phyloP scores from a whole-genome alignment of 2,888 invertebrate species.

The Cotesia congregata region DNA sequence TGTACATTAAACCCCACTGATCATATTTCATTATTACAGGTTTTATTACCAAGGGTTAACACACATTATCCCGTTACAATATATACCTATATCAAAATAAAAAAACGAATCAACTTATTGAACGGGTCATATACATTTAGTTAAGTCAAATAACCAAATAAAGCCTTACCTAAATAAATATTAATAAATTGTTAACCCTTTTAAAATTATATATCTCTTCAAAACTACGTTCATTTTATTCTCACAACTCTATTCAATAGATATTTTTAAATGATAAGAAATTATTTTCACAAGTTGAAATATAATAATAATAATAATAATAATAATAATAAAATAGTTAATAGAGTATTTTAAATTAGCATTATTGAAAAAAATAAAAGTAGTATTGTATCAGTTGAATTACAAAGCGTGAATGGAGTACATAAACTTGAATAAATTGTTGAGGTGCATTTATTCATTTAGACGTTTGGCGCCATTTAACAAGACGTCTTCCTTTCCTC shows the following conservation, averaged over 20 bases:
- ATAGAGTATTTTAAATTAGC: neutral
- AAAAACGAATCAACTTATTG: neutral
- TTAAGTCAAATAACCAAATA: neutral
- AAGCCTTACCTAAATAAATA: slow-evolving; percentile 3
- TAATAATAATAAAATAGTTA: neutral
- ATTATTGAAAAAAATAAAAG: neutral
- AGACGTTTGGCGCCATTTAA: slow-evolving; percentile 41
- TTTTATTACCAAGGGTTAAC: neutral
- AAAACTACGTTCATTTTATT: too few relatives aligned
- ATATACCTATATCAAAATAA: neutral
- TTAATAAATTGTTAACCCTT: neutral
- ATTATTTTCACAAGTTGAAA: too few relatives aligned
- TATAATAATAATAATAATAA: neutral
- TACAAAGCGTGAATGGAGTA: slow-evolving; percentile 28
- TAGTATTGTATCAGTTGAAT: slow-evolving; percentile 29
- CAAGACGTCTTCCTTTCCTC: slow-evolving; percentile 33
- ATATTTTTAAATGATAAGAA: too few relatives aligned
- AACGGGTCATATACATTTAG: neutral
- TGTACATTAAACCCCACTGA: neutral
- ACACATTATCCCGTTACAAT: neutral
- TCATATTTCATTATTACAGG: slow-evolving; percentile 1
- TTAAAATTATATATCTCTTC: neutral
- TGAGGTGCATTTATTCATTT: slow-evolving; percentile 35
- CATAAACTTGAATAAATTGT: slow-evolving; percentile 38
- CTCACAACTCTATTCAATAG: too few relatives aligned